Percentiles rank a stretch among this genome's conserved stretches.
These are phyloP conservation scores for Mya arenaria DNA, from an alignment of 1,140 invertebrate genomes.

Conservation along the genomic window DNA sequence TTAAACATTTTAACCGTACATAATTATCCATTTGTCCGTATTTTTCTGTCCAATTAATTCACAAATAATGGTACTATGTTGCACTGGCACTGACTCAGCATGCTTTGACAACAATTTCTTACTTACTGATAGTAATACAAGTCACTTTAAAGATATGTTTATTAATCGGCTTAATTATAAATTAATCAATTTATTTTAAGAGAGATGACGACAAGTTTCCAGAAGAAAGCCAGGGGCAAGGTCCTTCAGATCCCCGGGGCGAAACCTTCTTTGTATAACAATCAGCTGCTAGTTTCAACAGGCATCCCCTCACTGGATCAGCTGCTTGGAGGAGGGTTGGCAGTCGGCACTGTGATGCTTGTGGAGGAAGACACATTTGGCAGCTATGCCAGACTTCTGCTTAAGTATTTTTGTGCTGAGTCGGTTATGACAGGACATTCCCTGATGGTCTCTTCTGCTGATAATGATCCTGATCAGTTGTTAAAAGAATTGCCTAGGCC, in stretches of 20 bases:
- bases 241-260: conserved; percentile 84
- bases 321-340: conserved; percentile 83
- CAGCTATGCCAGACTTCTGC: conserved; percentile 87
- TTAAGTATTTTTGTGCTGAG: conserved; percentile 92
- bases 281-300: conserved; percentile 86
- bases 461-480: conserved; percentile 86
- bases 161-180: no score
- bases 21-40: no score
- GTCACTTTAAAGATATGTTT: no score
- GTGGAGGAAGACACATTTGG: conserved; percentile 91
- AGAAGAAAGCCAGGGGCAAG: conserved; percentile 73
- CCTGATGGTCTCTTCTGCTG: conserved; percentile 87
- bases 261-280: conserved; percentile 85
- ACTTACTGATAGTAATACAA: no score
- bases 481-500: conserved; percentile 80
- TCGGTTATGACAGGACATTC: conserved; percentile 88
- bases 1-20: no score
- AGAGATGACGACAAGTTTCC: conserved; percentile 75
- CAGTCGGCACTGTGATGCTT: conserved; percentile 79
- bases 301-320: conserved; percentile 88
- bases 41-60: no score
- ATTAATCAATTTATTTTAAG: no score
- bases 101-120: no score
- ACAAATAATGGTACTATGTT: no score
- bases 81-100: no score